Evolutionary conservation across 2,797 vertebrate species (phyloP).

Genomic region (Sebastes jordani): DNA sequence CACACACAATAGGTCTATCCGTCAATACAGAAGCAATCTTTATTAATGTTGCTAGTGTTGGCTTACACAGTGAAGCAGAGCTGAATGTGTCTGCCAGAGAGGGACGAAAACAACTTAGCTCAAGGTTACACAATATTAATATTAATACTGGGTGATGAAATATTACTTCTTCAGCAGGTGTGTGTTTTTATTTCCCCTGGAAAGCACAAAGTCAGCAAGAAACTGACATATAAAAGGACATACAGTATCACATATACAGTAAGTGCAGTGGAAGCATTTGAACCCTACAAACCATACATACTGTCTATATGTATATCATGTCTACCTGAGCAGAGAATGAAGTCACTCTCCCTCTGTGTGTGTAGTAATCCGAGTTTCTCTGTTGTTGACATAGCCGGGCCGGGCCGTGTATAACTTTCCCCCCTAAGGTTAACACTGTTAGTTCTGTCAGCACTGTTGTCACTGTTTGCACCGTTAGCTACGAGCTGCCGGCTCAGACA

Average conservation of each 20-base stretch:
- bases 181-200: background rate
- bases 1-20: conserved; percentile 2
- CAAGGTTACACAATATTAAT: conserved; percentile 31
- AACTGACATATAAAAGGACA: background rate
- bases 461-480: no score
- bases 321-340: background rate
- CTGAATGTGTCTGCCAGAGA: conserved; percentile 11
- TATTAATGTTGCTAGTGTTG: conserved; percentile 3
- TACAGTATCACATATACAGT: background rate
- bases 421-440: no score
- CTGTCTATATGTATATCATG: no score
- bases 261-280: background rate
- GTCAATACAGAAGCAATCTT: conserved; percentile 22
- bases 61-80: conserved; percentile 12
- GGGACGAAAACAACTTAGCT: background rate
- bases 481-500: no score
- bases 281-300: background rate
- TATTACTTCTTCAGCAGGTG: background rate
- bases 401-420: no score
- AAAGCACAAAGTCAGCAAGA: background rate
- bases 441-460: no score
- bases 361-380: no score
- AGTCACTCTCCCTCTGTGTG: background rate
- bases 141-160: conserved; percentile 4
- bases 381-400: no score